phyloP scores from a whole-genome alignment of 2,888 invertebrate genomes.

The Agelastica alni region DNA sequence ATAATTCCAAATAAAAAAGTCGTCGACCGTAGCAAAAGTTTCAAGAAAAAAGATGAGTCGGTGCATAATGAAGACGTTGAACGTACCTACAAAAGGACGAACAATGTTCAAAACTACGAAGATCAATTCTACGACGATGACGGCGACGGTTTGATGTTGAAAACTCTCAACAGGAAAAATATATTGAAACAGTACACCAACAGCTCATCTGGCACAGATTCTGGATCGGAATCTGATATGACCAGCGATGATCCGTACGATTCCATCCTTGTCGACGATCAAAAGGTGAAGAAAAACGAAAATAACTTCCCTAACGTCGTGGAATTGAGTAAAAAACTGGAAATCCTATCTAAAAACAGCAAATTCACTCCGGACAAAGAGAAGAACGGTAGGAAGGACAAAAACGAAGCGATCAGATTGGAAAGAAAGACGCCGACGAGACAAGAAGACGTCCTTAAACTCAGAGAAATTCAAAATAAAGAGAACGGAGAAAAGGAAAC shows the following conservation, averaged over 20 bases:
- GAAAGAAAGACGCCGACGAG: conserved; percentile 16
- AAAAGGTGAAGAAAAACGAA: conserved; percentile 47
- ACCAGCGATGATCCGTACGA: conserved; percentile 79
- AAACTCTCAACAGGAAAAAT: conserved; percentile 74
- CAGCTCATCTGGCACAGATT: conserved; percentile 63
- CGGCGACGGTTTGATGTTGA: conserved; percentile 70
- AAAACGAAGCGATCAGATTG: conserved; percentile 39
- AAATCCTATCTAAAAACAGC: conserved; percentile 54
- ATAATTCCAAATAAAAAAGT: conserved; percentile 53
- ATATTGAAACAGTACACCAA: conserved; percentile 72
- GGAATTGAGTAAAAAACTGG: conserved; percentile 55
- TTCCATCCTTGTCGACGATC: conserved; percentile 78
- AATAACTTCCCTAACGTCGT: conserved; percentile 57
- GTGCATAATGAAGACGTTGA: conserved; percentile 31
- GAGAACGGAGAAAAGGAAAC: conserved; percentile 50
- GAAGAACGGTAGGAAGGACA: conserved; percentile 43
- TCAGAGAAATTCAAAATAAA: conserved; percentile 42
- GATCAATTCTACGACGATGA: conserved; percentile 71
- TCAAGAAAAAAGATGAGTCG: conserved; percentile 35
- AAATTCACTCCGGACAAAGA: conserved; percentile 53
- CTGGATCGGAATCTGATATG: conserved; percentile 66
- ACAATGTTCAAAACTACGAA: conserved; percentile 50
- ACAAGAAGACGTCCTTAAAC: conserved; percentile 47
- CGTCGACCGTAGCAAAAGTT: conserved; percentile 27
- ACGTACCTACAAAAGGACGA: conserved; percentile 32